phyloP scores from a whole-genome alignment of 2,797 vertebrate genomes.

The Malurus leucopterus region DNA sequence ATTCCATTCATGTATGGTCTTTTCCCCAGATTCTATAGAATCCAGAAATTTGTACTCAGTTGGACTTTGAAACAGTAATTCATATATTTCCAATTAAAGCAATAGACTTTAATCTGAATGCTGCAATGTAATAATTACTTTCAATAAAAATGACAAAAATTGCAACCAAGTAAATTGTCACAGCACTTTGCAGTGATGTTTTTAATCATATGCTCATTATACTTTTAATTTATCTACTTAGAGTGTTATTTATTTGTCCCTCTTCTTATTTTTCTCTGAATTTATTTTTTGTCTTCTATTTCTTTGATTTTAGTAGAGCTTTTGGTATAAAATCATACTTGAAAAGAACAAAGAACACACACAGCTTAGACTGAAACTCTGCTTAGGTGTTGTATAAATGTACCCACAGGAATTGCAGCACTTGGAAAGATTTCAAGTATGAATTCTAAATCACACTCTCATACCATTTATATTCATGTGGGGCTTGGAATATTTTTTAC shows the following conservation, averaged over 20 bases:
- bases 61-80: neutral
- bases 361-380: slow-evolving; percentile 61
- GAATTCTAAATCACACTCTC: neutral
- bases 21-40: neutral
- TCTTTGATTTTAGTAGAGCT: neutral
- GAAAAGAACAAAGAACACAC: neutral
- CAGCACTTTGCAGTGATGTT: neutral
- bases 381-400: slow-evolving; percentile 53
- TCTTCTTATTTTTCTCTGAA: neutral
- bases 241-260: neutral
- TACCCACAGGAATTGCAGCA: slow-evolving; percentile 57
- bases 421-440: slow-evolving; percentile 33
- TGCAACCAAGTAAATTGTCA: neutral
- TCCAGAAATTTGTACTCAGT: neutral
- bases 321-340: neutral
- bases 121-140: neutral
- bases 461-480: neutral
- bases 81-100: neutral
- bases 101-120: neutral
- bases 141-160: neutral
- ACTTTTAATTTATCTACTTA: neutral
- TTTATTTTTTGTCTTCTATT: neutral
- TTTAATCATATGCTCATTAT: neutral
- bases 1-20: neutral
- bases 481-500: neutral